Evolutionary conservation across 1,140 invertebrate genomes (phyloP).

Genomic region (Mactra quadrangularis): DNA sequence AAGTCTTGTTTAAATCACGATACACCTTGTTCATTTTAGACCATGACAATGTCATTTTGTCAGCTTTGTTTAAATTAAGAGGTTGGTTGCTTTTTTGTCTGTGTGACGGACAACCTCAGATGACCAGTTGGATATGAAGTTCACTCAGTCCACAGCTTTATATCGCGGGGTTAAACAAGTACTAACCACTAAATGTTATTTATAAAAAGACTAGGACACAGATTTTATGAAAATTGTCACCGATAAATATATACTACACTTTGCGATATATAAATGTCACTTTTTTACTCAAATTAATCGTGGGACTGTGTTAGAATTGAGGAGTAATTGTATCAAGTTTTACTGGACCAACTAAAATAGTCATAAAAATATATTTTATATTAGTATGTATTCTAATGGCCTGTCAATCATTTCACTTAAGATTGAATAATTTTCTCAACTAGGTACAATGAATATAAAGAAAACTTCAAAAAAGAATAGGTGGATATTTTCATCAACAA

Average conservation of each 20-base stretch:
- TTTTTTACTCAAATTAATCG: not conserved
- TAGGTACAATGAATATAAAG: no score
- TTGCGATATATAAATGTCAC: slow-evolving; percentile 39
- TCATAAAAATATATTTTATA: no score
- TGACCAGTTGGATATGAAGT: not conserved
- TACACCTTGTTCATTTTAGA: not conserved
- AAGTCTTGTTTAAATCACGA: no score
- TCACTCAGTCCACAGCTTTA: slow-evolving; percentile 19
- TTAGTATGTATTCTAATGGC: no score
- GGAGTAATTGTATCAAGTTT: slow-evolving; percentile 18
- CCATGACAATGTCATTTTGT: not conserved
- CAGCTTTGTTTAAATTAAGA: not conserved
- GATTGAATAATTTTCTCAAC: no score
- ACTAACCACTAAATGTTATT: slow-evolving; percentile 32
- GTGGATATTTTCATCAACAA: no score
- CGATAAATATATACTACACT: slow-evolving; percentile 42
- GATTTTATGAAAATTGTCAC: slow-evolving; percentile 44
- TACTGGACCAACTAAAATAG: not conserved
- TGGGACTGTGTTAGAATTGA: slow-evolving; percentile 15
- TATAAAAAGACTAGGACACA: slow-evolving; percentile 11
- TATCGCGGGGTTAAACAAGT: slow-evolving; percentile 21
- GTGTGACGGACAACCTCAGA: not conserved
- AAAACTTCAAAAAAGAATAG: no score
- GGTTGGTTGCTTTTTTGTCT: no score
- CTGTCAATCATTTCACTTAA: no score